These are phyloP conservation scores for Anthonomus grandis DNA, from an alignment of 1,140 invertebrate species.

Conservation along the genomic window DNA sequence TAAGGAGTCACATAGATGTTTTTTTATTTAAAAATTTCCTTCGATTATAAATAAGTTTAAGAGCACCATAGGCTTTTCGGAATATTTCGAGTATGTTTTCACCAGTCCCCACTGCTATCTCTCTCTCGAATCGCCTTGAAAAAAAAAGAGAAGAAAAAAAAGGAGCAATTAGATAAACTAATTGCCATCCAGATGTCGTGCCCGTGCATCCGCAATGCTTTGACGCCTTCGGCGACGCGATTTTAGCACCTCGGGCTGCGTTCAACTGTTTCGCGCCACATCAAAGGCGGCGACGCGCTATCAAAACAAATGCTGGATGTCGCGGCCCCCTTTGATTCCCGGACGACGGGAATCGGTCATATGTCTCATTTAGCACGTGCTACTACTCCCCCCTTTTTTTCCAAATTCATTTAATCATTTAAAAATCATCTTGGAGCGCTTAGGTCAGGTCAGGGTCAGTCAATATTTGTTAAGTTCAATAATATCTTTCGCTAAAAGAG, in stretches of 20 bases:
- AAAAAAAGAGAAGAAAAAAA: not conserved
- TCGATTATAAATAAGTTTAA: too few species aligned
- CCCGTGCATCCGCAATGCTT: conserved; percentile 12
- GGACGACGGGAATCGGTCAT: conserved; percentile 15
- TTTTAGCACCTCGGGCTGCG: conserved; percentile 22
- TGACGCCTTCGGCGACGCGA: conserved; percentile 15
- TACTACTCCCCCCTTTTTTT: too few species aligned
- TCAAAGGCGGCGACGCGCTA: conserved; percentile 23
- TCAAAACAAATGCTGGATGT: conserved; percentile 23
- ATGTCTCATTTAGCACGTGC: conserved; percentile 15
- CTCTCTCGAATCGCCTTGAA: not conserved
- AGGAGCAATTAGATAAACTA: too few species aligned
- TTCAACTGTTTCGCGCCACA: conserved; percentile 26
- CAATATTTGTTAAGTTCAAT: too few species aligned
- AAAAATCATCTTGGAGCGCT: too few species aligned
- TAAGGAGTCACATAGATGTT: too few species aligned
- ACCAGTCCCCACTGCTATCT: not conserved
- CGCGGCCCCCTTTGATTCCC: conserved; percentile 23
- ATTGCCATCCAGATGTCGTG: conserved; percentile 12
- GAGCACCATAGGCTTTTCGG: too few species aligned
- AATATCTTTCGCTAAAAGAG: too few species aligned
- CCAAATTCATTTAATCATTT: too few species aligned
- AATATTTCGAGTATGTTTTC: too few species aligned
- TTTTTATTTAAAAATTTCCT: too few species aligned
- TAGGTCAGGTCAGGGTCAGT: too few species aligned